Base-by-base conservation (phyloP, 2,888 invertebrate species). In the Rhamphomyia laevipes region DNA sequence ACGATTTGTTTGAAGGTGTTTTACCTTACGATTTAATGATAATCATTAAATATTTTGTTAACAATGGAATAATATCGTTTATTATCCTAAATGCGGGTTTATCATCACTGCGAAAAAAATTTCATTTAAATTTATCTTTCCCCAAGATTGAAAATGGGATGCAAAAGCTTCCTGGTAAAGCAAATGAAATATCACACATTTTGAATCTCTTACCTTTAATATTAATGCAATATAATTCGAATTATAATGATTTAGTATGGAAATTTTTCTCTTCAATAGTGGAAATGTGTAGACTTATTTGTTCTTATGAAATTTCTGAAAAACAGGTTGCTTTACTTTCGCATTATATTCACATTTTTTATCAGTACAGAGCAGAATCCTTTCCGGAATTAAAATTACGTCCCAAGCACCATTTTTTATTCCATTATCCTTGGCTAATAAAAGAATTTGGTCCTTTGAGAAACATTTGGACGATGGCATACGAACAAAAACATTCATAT, bases 1-100 rank as follows among this genome's bases (percentile, higher is more conserved):
- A 63, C 45, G 61, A 61, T 49, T 40, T 62, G 7, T 58, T 57
- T 21, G 57, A 61, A 51, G 60, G 61, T 5, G 45, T 61, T 43
- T 47, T 58, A 3, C 51, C 51, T 40, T 57, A 53, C 45, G 60
- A 61, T 46, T 43, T 61, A 17, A 53, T 51, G 50, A 27, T 58
- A 35, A 48, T 51, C 35, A 43, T 61, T 12, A 54, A 58, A n/a
- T n/a, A n/a, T n/a, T n/a, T n/a, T n/a, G n/a, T n/a, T n/a, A n/a
- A n/a, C n/a, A n/a, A n/a, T 16, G 21, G 17, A 5, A 31, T 41
- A 9, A 33, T 47, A 4, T 33, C 47, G 21, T 21, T 47, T 15
- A 33, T 42, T 33, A 23, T 13, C 33, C 6, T 30, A 9, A 30
- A 33, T 9, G 3, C 13, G 13, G 11, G 4, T 33, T 13, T 33